Evolutionary conservation across 2,797 vertebrate genomes (phyloP).

Genomic region (Alauda arvensis): DNA sequence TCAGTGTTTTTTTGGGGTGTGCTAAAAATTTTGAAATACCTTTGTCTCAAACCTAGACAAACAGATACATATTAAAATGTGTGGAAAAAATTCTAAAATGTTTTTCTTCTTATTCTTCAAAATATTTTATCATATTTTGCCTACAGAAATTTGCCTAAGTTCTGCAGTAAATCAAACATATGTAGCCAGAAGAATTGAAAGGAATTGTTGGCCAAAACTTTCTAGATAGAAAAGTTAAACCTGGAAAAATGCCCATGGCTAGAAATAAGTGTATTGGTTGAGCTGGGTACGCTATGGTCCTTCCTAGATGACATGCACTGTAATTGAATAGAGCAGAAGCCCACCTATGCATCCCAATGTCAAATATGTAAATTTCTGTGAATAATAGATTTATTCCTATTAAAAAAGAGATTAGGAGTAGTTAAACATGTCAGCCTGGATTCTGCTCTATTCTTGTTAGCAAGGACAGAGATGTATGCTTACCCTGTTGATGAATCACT

Average conservation of each 20-base stretch:
- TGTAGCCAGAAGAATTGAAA: background rate
- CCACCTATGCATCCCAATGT: background rate
- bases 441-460: conserved; percentile 32
- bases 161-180: background rate
- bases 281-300: background rate
- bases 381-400: conserved; percentile 43
- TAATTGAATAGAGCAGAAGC: background rate
- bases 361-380: conserved; percentile 22
- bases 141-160: background rate
- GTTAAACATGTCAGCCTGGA: conserved; percentile 31
- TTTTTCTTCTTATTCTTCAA: background rate
- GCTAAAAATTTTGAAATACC: background rate
- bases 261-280: background rate
- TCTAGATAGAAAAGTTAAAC: background rate
- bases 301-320: background rate
- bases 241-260: background rate
- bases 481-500: background rate
- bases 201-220: background rate
- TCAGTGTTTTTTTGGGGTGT: background rate
- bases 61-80: background rate
- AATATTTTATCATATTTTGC: background rate
- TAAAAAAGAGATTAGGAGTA: conserved; percentile 51
- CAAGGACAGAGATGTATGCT: background rate
- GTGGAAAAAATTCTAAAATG: background rate
- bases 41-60: background rate